Evolutionary conservation across 2,113 vertebrate species (phyloP).

Genomic region (Nettapus auritus): DNA sequence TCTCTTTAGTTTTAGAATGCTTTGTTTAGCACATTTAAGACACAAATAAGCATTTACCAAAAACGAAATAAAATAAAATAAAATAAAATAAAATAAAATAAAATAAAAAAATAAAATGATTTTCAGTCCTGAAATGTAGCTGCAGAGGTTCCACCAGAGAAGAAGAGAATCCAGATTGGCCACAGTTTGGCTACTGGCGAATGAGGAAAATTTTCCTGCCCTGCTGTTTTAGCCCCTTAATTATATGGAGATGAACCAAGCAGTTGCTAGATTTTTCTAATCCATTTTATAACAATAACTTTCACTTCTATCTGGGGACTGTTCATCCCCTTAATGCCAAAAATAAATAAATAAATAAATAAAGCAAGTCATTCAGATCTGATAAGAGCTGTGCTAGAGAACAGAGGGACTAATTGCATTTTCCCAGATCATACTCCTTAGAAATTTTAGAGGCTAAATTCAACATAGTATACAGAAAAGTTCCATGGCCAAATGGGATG

Average conservation of each 20-base stretch:
- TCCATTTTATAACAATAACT: conserved; percentile 15
- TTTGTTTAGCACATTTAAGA: conserved; percentile 41
- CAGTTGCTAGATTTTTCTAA: conserved; percentile 8
- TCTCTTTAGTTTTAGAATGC: conserved; percentile 29
- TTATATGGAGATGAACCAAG: conserved; percentile 3
- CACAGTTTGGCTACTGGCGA: conserved; percentile 30
- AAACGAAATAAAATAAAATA: conserved; percentile 14
- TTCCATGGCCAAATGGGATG: background rate
- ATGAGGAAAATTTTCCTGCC: background rate
- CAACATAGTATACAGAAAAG: background rate
- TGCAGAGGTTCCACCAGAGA: conserved; percentile 25
- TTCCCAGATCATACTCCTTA: background rate
- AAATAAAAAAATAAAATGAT: conserved; percentile 23
- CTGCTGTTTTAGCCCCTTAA: conserved; percentile 28
- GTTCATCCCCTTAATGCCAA: background rate
- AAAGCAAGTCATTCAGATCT: background rate
- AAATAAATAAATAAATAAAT: background rate
- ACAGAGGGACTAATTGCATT: background rate
- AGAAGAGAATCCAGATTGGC: conserved; percentile 41
- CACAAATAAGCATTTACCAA: conserved; percentile 46
- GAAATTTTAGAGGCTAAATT: background rate
- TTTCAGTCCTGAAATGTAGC: conserved; percentile 42
- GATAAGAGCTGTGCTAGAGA: background rate
- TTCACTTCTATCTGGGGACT: background rate
- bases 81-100: too few relatives aligned